phyloP scores from a whole-genome alignment of 1,140 invertebrate species.

The Venturia canescens region DNA sequence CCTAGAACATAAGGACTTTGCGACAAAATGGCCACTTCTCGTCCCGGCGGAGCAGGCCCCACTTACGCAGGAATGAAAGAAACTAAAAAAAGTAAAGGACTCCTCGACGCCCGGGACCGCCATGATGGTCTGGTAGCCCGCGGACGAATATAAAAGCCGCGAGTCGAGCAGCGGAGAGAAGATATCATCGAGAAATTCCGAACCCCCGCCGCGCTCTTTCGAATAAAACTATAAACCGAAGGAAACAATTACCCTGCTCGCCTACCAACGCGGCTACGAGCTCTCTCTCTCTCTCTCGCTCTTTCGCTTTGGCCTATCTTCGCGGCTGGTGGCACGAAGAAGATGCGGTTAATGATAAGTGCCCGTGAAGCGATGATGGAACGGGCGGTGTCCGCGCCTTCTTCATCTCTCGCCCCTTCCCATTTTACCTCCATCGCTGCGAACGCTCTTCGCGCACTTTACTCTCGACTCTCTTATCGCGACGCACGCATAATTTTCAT shows the following conservation, averaged over 20 bases:
- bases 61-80: conserved; percentile 41
- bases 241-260: conserved; percentile 73
- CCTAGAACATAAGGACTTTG: background rate
- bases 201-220: conserved; percentile 49
- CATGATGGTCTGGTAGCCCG: conserved; percentile 55
- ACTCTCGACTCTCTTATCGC: conserved; percentile 8
- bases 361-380: conserved; percentile 49
- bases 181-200: conserved; percentile 66
- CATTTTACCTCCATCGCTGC: background rate
- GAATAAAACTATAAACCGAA: conserved; percentile 72
- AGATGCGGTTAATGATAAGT: conserved; percentile 72
- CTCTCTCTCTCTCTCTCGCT: conserved; percentile 31
- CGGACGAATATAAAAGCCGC: conserved; percentile 66
- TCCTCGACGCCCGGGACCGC: background rate
- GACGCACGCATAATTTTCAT: background rate
- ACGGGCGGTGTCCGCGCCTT: conserved; percentile 16
- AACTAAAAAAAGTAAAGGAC: conserved; percentile 29
- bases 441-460: too few species aligned
- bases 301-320: conserved; percentile 25
- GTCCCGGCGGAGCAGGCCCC: conserved; percentile 3
- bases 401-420: conserved; percentile 20
- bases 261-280: conserved; percentile 53
- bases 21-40: conserved; percentile 43
- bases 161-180: conserved; percentile 56
- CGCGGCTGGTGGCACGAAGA: conserved; percentile 44